These are phyloP conservation scores for Eutrigla gurnardus DNA, from an alignment of 2,797 vertebrate genomes.

Conservation along the genomic window DNA sequence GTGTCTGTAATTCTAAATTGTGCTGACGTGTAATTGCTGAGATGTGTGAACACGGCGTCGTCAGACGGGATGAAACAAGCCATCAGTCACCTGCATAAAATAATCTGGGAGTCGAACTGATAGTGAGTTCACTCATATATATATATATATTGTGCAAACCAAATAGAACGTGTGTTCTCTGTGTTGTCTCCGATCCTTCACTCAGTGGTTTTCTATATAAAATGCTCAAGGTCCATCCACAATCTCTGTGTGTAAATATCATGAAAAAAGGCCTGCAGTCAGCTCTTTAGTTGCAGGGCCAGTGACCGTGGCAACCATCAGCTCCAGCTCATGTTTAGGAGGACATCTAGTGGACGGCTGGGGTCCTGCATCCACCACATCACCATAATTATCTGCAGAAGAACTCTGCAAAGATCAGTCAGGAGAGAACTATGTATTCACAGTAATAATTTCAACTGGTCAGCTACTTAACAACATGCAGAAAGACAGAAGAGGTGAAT, in stretches of 20 bases:
- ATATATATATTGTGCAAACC: neutral
- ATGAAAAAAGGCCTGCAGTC: neutral
- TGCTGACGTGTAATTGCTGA: neutral
- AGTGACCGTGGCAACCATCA: neutral
- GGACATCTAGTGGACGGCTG: slow-evolving; percentile 16
- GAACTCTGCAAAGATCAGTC: too few species aligned
- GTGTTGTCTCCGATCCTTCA: neutral
- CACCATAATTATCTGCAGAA: too few species aligned
- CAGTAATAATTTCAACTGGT: too few species aligned
- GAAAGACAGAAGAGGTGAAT: too few species aligned
- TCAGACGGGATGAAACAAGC: neutral
- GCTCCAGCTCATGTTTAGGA: slow-evolving; percentile 2
- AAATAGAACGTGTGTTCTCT: neutral
- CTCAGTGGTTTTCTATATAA: neutral
- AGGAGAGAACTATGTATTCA: too few species aligned
- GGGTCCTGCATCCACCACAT: neutral
- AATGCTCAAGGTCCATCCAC: neutral
- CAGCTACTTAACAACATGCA: too few species aligned
- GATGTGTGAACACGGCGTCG: too few species aligned
- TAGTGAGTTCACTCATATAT: too few species aligned
- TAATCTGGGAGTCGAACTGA: too few species aligned
- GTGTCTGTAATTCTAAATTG: neutral
- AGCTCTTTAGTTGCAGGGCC: neutral
- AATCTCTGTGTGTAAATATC: neutral
- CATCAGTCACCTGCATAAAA: too few species aligned